Evolutionary conservation across 2,888 invertebrate genomes (phyloP).

Genomic region (Napeogenes inachia): DNA sequence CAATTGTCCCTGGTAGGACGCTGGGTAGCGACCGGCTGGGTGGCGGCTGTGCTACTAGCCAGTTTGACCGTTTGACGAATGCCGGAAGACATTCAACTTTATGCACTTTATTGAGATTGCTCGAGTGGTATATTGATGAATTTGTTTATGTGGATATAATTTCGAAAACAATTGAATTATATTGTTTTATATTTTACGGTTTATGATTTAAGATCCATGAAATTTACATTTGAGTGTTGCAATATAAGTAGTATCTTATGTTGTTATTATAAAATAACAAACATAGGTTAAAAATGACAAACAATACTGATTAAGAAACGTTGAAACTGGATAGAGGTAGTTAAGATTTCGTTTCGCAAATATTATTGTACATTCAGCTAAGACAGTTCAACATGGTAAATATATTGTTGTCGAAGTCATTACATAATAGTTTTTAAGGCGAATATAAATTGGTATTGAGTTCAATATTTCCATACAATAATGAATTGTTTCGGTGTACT

Average conservation of each 20-base stretch:
- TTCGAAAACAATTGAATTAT: conserved; percentile 27
- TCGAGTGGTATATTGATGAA: conserved; percentile 51
- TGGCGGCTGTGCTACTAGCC: conserved; percentile 60
- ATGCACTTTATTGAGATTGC: conserved; percentile 67
- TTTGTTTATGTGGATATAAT: conserved; percentile 45
- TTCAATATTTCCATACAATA: conserved; percentile 72
- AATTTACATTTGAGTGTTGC: background rate
- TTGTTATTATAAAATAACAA: too few relatives aligned
- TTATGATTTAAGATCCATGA: background rate
- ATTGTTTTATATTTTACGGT: conserved; percentile 13
- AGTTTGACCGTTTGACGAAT: conserved; percentile 57
- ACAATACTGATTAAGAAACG: too few relatives aligned
- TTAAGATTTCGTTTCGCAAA: too few relatives aligned
- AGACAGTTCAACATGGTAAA: too few relatives aligned
- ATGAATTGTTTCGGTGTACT: conserved; percentile 61
- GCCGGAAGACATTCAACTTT: conserved; percentile 69
- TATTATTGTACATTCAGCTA: too few relatives aligned
- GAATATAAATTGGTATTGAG: conserved; percentile 50
- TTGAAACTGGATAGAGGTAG: too few relatives aligned
- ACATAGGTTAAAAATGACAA: too few relatives aligned
- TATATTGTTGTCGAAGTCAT: too few relatives aligned
- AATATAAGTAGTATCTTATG: too few relatives aligned
- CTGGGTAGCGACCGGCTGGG: conserved; percentile 57
- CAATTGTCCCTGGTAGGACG: conserved; percentile 59
- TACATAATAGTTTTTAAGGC: too few relatives aligned